These are phyloP conservation scores for Beaufortia kweichowensis DNA, from an alignment of 2,113 vertebrate species.

Conservation along the genomic window DNA sequence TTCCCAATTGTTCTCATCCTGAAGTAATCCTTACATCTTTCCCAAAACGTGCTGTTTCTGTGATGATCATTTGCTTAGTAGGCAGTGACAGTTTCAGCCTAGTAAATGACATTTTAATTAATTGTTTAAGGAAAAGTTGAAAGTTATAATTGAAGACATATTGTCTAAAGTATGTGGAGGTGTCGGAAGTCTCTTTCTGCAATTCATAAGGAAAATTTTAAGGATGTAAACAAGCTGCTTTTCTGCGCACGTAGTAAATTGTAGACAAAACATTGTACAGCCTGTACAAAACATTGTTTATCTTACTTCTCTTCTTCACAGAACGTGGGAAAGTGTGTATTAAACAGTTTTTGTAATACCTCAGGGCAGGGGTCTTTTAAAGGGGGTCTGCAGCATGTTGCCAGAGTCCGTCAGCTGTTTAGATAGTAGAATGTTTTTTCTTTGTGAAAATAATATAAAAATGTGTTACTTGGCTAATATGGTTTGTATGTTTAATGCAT, in stretches of 20 bases:
- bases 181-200: not conserved
- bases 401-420: too few relatives aligned
- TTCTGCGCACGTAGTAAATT: not conserved
- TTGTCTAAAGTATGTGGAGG: not conserved
- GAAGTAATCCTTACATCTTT: constrained; percentile 2
- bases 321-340: too few relatives aligned
- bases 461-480: too few relatives aligned
- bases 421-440: too few relatives aligned
- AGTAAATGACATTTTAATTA: not conserved
- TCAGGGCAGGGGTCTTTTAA: not conserved
- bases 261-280: not conserved
- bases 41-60: too few relatives aligned
- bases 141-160: not conserved
- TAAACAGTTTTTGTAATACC: not conserved
- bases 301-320: not conserved
- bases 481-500: too few relatives aligned
- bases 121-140: not conserved
- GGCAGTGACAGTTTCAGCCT: too few relatives aligned
- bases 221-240: not conserved
- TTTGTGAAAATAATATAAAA: too few relatives aligned
- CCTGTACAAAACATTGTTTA: not conserved
- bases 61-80: too few relatives aligned
- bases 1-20: constrained; percentile 38
- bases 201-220: too few relatives aligned
- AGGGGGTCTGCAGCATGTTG: too few relatives aligned